Evolutionary conservation across 2,888 invertebrate genomes (phyloP), one percentile per base, ranked within the genome.

Genomic region (Eutolmus rufibarbis): DNA sequence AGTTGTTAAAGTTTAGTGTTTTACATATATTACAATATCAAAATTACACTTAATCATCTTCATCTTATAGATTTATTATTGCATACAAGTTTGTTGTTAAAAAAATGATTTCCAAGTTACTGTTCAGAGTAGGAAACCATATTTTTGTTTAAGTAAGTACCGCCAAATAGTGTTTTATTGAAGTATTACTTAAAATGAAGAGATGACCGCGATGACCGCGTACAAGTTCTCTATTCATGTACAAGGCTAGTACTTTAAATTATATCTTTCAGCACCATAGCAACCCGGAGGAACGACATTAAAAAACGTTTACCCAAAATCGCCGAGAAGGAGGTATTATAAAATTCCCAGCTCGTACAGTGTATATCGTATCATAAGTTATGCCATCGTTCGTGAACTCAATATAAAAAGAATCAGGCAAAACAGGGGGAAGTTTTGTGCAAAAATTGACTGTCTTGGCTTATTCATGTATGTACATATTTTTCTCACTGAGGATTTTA

Each of bases 11-110:
- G n/a, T 37, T 40, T 56, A 66, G 23, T 78, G 78, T 23, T 78
- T 78, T 40, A 14, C 43, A 40, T 78, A 78, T 37, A 23, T 43
- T 78, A 78, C 78, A 43, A 78, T 78, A 78, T 78, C 78, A 78
- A 78, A 78, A 78, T 37, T 78, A 40, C 37, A 19, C 9, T 37
- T 40, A 19, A 37, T 23, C n/a, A 77, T 43, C 43, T 78, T 19
- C 19, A 43, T 43, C 43, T 78, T 40, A 78, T 40, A 40, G 19
- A 43, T 78, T 43, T 40, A 78, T 78, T 40, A 76, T 76, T 78
- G 37, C 78, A 66, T 66, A 66, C 9, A 66, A 66, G 66, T 66
- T 66, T 66, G 23, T 66, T 66, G 66, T 28, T 43, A 78, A 43
- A 78, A 78, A 77, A 34, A 40, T 66, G 66, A 12, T 66, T 66